Evolutionary conservation across 2,888 invertebrate genomes (phyloP).

Genomic region (Leptothorax acervorum): DNA sequence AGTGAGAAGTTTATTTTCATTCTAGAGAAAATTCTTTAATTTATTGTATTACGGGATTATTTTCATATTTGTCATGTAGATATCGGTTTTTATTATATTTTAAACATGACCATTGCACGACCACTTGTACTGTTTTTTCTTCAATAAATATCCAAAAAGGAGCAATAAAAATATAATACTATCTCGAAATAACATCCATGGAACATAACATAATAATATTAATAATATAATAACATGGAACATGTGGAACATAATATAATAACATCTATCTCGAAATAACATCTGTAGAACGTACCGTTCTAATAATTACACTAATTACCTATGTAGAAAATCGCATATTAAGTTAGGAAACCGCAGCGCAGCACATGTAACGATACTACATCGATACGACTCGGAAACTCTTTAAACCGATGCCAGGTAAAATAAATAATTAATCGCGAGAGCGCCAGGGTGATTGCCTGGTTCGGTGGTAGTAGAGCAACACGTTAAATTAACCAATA

Average conservation of each 20-base stretch:
- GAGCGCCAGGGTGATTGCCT: constrained; percentile 29
- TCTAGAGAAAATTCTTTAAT: not conserved
- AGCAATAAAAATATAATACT: not conserved
- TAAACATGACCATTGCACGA: not conserved
- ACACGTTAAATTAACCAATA: constrained; percentile 77
- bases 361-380: not conserved
- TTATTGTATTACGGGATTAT: not conserved
- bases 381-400: constrained; percentile 39
- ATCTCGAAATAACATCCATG: not conserved
- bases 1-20: not conserved
- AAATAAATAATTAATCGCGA: constrained; percentile 67
- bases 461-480: constrained; percentile 58
- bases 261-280: not conserved
- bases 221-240: no score
- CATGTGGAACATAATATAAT: not conserved
- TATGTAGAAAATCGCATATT: not conserved
- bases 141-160: not conserved
- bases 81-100: not conserved
- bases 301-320: not conserved
- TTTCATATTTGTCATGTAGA: not conserved
- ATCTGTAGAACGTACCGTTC: not conserved
- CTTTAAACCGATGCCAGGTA: constrained; percentile 42
- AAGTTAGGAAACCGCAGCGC: not conserved
- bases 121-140: not conserved
- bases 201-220: not conserved